Conservation (phyloP, 2,113 vertebrate genomes). For the Callorhinus ursinus region DNA sequence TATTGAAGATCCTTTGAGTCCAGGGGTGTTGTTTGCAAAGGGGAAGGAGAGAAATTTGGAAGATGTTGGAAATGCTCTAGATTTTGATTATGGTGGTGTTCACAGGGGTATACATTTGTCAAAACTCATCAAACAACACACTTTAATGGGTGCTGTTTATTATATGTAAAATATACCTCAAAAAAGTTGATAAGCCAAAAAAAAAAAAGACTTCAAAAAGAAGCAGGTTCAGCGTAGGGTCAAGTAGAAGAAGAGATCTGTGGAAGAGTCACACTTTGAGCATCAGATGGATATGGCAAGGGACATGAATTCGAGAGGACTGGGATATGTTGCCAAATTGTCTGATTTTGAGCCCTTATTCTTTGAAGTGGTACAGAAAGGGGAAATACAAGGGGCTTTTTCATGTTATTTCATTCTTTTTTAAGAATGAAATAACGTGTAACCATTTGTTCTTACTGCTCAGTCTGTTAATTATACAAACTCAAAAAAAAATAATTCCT, state of each 20-base stretch:
- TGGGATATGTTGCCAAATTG: not conserved
- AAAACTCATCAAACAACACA: not conserved
- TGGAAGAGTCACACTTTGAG: not conserved
- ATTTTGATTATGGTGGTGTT: not conserved
- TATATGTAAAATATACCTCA: not conserved
- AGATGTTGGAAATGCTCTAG: not conserved
- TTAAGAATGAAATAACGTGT: not conserved
- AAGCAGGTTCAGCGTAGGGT: not conserved
- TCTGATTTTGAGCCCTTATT: not conserved
- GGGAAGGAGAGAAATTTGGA: not conserved
- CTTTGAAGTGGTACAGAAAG: not conserved
- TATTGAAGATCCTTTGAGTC: not conserved
- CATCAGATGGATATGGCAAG: not conserved
- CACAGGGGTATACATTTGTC: not conserved
- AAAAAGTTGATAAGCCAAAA: not conserved
- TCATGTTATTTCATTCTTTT: not conserved
- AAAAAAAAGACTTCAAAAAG: not conserved
- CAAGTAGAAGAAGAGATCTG: not conserved
- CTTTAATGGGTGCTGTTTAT: not conserved
- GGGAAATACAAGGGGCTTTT: not conserved
- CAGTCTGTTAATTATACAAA: not conserved
- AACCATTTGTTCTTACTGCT: not conserved
- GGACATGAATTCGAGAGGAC: not conserved
- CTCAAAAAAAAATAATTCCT: not conserved
- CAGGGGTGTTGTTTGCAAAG: not conserved